These are phyloP conservation scores for Entomyzon cyanotis DNA, from an alignment of 2,113 vertebrate species.

Conservation along the genomic window DNA sequence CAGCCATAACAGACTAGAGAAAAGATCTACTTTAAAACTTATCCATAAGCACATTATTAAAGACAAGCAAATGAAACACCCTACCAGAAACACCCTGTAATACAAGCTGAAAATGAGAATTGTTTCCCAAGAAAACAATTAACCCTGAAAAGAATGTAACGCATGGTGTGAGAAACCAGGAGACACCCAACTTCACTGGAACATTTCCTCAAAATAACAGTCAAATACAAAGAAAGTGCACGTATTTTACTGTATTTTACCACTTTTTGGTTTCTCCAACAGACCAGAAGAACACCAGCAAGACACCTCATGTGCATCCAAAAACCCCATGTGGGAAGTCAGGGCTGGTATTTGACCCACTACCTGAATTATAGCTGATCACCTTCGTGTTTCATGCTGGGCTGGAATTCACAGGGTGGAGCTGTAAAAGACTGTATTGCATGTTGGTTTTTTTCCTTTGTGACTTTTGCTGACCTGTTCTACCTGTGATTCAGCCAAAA, in stretches of 20 bases:
- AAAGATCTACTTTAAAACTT: background rate
- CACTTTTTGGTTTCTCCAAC: background rate
- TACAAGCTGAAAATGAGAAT: background rate
- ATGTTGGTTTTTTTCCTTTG: background rate
- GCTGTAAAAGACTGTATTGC: background rate
- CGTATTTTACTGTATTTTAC: background rate
- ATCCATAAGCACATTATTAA: background rate
- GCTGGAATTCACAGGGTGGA: background rate
- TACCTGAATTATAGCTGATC: background rate
- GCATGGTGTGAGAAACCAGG: background rate
- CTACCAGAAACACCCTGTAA: background rate
- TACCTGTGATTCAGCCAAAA: background rate
- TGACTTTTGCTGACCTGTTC: background rate
- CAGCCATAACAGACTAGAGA: background rate
- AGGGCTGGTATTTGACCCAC: background rate
- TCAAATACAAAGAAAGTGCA: background rate
- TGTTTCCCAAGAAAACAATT: background rate
- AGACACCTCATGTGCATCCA: background rate
- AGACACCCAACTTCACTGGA: background rate
- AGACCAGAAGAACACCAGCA: background rate
- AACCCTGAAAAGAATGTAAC: background rate
- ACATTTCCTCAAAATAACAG: background rate
- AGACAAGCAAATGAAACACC: background rate
- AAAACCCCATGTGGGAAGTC: fast-evolving
- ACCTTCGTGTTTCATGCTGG: too few species aligned